phyloP scores from a whole-genome alignment of 2,113 vertebrate species.

The Lampris megalopsis region DNA sequence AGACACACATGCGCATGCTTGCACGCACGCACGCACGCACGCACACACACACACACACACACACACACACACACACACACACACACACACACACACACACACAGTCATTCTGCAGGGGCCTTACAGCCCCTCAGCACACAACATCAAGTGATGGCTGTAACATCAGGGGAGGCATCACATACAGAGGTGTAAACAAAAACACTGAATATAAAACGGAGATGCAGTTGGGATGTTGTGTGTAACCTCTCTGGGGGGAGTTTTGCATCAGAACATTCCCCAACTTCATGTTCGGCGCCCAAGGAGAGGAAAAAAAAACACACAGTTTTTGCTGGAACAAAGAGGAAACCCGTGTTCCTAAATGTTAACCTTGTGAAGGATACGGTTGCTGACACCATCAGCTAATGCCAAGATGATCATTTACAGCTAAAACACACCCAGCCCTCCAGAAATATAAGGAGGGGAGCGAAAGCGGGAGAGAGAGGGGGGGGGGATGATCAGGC shows the following conservation, averaged over 20 bases:
- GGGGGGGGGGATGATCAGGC: constrained; percentile 1
- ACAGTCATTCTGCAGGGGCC: not conserved
- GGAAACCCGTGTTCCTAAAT: not conserved
- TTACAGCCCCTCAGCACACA: constrained; percentile 27
- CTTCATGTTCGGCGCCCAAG: not conserved
- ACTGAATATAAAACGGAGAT: constrained; percentile 47
- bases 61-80: not conserved
- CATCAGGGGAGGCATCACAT: constrained; percentile 51
- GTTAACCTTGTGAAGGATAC: not conserved
- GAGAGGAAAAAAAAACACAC: not conserved
- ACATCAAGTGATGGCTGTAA: constrained; percentile 34
- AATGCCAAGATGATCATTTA: constrained; percentile 20
- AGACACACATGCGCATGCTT: constrained; percentile 51
- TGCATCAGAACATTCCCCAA: not conserved
- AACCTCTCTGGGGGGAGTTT: not conserved
- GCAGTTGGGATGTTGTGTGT: constrained; percentile 16
- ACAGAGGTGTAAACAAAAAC: constrained; percentile 41
- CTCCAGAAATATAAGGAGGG: constrained; percentile 13
- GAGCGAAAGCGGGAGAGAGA: not conserved
- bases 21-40: constrained; percentile 36
- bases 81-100: not conserved
- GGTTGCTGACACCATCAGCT: not conserved
- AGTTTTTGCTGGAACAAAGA: not conserved
- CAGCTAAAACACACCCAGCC: not conserved
- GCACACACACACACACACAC: constrained; percentile 1